phyloP scores from a whole-genome alignment of 2,888 invertebrate genomes.

The Tromatobia lineatoria region DNA sequence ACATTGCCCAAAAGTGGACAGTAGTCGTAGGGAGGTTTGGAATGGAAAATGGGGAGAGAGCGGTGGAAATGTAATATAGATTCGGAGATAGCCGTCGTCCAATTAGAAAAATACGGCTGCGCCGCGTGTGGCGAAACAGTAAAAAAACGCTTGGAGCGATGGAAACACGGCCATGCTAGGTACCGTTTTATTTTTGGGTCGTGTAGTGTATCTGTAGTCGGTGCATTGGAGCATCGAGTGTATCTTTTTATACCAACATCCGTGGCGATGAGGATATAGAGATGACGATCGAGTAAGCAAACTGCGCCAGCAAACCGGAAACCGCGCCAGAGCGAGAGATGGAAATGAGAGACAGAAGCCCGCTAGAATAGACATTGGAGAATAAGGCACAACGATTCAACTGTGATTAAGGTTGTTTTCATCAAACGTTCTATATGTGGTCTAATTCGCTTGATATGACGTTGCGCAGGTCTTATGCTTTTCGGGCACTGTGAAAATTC shows the following conservation, averaged over 20 bases:
- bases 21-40: constrained; percentile 50
- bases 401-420: constrained; percentile 39
- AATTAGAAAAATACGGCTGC: constrained; percentile 78
- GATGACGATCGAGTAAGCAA: constrained; percentile 54
- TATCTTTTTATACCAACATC: constrained; percentile 43
- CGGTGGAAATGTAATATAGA: constrained; percentile 76
- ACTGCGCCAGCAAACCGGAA: constrained; percentile 1
- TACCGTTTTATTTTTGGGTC: constrained; percentile 62
- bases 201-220: constrained; percentile 58
- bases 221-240: constrained; percentile 23
- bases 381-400: constrained; percentile 4
- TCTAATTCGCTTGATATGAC: constrained; percentile 40
- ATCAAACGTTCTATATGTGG: constrained; percentile 25
- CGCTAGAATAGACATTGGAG: not conserved
- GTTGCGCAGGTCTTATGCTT: constrained; percentile 18
- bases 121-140: constrained; percentile 56
- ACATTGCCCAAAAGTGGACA: constrained; percentile 52
- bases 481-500: constrained; percentile 15
- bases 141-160: constrained; percentile 62
- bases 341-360: constrained; percentile 13
- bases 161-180: constrained; percentile 62
- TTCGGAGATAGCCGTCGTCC: constrained; percentile 77
- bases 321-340: constrained; percentile 7
- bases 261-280: constrained; percentile 27
- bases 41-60: constrained; percentile 62